A percentile compares a stretch with the other conserved stretches of the same genome.
phyloP scores from a whole-genome alignment of 2,113 vertebrate species.

The Mungos mungo region DNA sequence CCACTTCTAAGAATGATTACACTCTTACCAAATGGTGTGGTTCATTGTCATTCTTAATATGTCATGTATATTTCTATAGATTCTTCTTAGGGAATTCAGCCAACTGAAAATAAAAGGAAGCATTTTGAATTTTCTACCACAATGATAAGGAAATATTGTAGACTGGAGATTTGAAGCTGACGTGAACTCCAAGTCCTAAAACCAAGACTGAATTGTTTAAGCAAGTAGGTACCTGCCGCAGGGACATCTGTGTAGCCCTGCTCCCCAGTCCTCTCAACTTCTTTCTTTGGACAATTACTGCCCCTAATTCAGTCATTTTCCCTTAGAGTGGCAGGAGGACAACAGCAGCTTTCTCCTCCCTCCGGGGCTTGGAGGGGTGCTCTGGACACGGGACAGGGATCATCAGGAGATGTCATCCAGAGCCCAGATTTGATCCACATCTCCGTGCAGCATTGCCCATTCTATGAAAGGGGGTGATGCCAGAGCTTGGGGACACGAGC shows the following conservation, averaged over 20 bases:
- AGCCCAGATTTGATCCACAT: neutral
- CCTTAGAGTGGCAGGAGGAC: neutral
- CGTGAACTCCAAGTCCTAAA: neutral
- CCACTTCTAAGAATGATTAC: neutral
- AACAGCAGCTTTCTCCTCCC: neutral
- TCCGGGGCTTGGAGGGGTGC: neutral
- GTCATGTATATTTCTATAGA: neutral
- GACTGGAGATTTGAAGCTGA: neutral
- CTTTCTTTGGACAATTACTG: neutral
- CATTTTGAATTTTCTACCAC: neutral
- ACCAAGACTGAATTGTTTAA: neutral
- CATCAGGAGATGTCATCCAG: neutral
- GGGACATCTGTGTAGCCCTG: neutral
- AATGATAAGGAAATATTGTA: neutral
- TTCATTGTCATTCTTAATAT: conserved; percentile 20
- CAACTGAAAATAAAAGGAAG: conserved; percentile 10
- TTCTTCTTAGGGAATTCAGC: neutral
- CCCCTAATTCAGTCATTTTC: neutral
- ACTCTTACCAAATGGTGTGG: neutral
- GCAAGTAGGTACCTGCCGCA: neutral
- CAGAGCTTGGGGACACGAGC: neutral
- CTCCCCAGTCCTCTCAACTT: fast-evolving
- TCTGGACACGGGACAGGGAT: neutral
- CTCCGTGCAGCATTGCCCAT: neutral
- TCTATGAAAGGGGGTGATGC: neutral